Evolutionary conservation across 2,888 invertebrate genomes (phyloP), one percentile per base, ranked within the genome.

Genomic region (Cheilosia grossa): DNA sequence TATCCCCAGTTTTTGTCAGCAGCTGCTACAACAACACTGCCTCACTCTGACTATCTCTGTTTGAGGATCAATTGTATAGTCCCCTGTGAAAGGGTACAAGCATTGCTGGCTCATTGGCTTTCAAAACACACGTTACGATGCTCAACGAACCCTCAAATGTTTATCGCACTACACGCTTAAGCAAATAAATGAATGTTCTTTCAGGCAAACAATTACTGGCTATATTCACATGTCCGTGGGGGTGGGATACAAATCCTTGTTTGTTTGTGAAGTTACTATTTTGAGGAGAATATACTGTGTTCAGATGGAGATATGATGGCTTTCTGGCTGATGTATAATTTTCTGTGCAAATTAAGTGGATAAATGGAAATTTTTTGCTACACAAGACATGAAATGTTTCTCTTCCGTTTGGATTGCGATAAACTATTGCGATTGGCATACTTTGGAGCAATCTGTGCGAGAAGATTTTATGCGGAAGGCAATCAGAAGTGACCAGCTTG

Each of bases 151-250:
- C 51, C 27, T 53, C 13, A 27, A 53, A 24, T 53, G 27, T 53
- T 53, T 53, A 53, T 53, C 47, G 47, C 51, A 53, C 24, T 53
- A 24, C 51, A 53, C 27, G 24, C 51, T 27, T 53, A 27, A 53
- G 51, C 21, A 53, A 53, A 24, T 53, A 53, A 53, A 24, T 27
- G 24, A 53, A 27, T 53, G 51, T 53, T 27, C 24, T 47, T 47
- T 17, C 44, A 6, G 17, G 44, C 44, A 17, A 7, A 44, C 44
- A 17, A 17, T 17, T 17, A 15, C 7, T 1, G 17, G 44, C 7
- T 2, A 17, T 2, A 44, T 47, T 19, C 47, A 47, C 17, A 19
- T 47, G 17, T 17, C 3, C 47, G 9, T 9, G 19, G 9, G 30
- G 30, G 9, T 9, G 27, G 27, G 44, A 2, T 17, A 5, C 7